Conservation (phyloP, 2,888 invertebrate genomes). For the Melanargia galathea region DNA sequence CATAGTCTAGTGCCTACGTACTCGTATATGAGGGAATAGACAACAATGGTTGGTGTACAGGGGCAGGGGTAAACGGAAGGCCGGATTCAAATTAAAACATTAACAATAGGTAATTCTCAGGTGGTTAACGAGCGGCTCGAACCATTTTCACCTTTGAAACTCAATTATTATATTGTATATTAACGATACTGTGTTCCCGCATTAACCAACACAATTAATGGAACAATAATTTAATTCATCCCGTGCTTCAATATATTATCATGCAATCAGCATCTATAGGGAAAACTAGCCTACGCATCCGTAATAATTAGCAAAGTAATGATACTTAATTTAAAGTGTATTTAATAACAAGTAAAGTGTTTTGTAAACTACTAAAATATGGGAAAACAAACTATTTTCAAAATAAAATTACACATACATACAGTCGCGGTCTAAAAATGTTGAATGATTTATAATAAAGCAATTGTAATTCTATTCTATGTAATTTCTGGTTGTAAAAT, state of each 20-base stretch:
- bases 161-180: slow-evolving; percentile 73
- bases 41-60: slow-evolving; percentile 27
- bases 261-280: slow-evolving; percentile 17
- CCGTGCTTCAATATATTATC: slow-evolving; percentile 36
- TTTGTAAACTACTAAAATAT: neutral
- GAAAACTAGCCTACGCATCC: neutral
- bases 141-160: slow-evolving; percentile 73
- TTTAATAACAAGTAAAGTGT: neutral
- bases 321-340: neutral
- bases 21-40: slow-evolving; percentile 1
- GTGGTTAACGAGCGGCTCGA: slow-evolving; percentile 70
- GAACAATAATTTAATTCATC: slow-evolving; percentile 54
- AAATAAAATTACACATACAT: too few relatives aligned
- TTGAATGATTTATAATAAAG: neutral
- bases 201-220: slow-evolving; percentile 57
- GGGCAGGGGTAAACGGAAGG: slow-evolving; percentile 46
- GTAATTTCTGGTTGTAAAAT: neutral
- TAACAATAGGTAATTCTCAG: slow-evolving; percentile 77
- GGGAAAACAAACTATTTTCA: neutral
- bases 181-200: slow-evolving; percentile 57
- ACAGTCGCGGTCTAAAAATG: too few relatives aligned
- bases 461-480: neutral
- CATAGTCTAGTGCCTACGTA: neutral
- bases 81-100: slow-evolving; percentile 77
- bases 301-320: slow-evolving; percentile 1